Evolutionary conservation across 23 tunicate species (phyloP), one percentile per base, ranked within the genome.

Genomic region (Ciona savignyi): DNA sequence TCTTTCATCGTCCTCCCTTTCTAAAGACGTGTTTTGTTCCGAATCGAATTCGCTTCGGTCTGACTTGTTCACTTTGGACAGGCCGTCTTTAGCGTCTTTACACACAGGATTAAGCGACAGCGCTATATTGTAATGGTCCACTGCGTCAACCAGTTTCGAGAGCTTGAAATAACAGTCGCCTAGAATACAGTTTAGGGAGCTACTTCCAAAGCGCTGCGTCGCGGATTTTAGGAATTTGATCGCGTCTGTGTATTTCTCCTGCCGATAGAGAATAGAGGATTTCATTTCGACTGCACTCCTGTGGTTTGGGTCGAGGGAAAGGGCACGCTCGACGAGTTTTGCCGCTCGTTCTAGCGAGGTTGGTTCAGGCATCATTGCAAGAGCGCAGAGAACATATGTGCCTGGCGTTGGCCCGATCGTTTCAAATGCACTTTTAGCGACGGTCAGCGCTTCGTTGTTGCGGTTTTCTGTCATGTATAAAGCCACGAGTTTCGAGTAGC

Each of bases 41-140:
- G 66, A 21, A 3, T 73, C 78, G 76, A 75, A 76, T 9, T 23
- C 31, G 35, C 67, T 68, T 56, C 81, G 78, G 42, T 88, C 88
- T 11, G 64, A n/a, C 29, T 32, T 35, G 11, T 80, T 35, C 4
- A 88, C 66, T 61, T 72, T 81, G 23, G 71, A 72, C 70, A 88
- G 62, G 1, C 87, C 87, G 27, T 77, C 87, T 31, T 82, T 78
- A 26, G 96, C 96, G 60, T 71, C 83, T 20, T 33, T 34, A 62
- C 77, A 75, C 56, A 77, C 73, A 0, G 96, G 81, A 73, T 88
- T 77, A 61, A 88, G 33, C 31, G 88, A 83, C 80, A 88, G 61
- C 0, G 96, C 83, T 2, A 88, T 73, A 28, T 80, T 88, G 84
- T 77, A 81, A 67, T 88, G 96, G n/a, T 88, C 83, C 25, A 88